Evolutionary conservation across 1,140 invertebrate genomes (phyloP).

Genomic region (Pseudomyrmex flavicornis): DNA sequence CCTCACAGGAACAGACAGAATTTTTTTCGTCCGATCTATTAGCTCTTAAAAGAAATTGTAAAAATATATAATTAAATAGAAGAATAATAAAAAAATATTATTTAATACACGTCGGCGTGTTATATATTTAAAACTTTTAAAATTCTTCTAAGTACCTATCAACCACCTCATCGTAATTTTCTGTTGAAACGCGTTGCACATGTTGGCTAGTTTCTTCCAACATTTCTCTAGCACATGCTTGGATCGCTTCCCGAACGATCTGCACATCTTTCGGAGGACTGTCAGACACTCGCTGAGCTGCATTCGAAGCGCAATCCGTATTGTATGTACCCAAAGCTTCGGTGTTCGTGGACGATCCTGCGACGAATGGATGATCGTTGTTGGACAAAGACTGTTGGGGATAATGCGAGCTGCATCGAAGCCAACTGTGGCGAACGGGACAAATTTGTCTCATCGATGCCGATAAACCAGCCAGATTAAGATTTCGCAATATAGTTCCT

Average conservation of each 20-base stretch:
- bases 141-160: slow-evolving; percentile 30
- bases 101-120: neutral
- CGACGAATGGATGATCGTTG: slow-evolving; percentile 19
- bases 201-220: slow-evolving; percentile 41
- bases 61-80: neutral
- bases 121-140: neutral
- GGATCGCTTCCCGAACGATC: neutral
- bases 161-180: slow-evolving; percentile 30
- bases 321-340: slow-evolving; percentile 78
- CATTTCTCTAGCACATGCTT: slow-evolving; percentile 11
- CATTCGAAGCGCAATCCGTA: slow-evolving; percentile 60
- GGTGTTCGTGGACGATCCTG: slow-evolving; percentile 63
- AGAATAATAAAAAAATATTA: neutral
- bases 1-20: slow-evolving; percentile 76
- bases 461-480: slow-evolving; percentile 58
- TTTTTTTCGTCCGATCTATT: slow-evolving; percentile 12
- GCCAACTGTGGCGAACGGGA: slow-evolving; percentile 61
- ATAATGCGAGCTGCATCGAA: slow-evolving; percentile 37
- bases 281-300: slow-evolving; percentile 12
- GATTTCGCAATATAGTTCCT: slow-evolving; percentile 72
- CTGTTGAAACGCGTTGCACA: slow-evolving; percentile 7
- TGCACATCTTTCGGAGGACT: neutral
- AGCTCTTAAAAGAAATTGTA: neutral
- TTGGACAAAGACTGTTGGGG: slow-evolving; percentile 66
- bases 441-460: neutral